Evolutionary conservation across 2,797 vertebrate species (phyloP), one percentile per base, ranked within the genome.

Genomic region (Gymnopithys bicolor): DNA sequence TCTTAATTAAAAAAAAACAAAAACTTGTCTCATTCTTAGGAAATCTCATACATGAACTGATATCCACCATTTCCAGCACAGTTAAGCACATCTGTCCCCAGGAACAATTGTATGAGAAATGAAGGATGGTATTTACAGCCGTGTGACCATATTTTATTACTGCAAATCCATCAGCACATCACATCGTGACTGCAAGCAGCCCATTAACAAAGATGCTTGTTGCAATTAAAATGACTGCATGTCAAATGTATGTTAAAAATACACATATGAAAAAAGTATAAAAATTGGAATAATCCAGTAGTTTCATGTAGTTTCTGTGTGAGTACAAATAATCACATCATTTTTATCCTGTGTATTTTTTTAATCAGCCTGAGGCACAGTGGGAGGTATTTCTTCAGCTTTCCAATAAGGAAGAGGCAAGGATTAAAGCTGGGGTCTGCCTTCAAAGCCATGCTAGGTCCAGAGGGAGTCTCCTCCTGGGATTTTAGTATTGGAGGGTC

Each of bases 391-490:
- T 62, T 60, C 76, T 87, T 78, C 78, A 64, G 91, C 66, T 95
- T 96, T 96, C 79, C 49, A 83, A 49, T 58, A 76, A 92, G 90
- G 86, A 96, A 95, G 70, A 48, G 64, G 68, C 3, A 32, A 81
- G 73, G 70, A 79, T 89, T 96, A 96, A 96, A 95, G 89, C 48
- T 19, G 85, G 83, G 33, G 46, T 75, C 77, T 97, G 86, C 86
- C 96, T 98, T 98, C 97, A 97, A 98, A 98, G 97, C 85, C n/a
- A 30, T 63, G 60, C 86, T 92, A 79, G 58, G 93, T 97, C 96
- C 94, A 82, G 92, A 88, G 95, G 95, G 95, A 97, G 77, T 83
- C 89, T 96, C 87, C 96, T 97, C 94, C 95, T 94, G 93, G 90
- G 91, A 87, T 96, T 97, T 97, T 91, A 94, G 96, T 93, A 56